These are phyloP conservation scores for Palaemon carinicauda DNA, from an alignment of 1,140 invertebrate species.

Conservation along the genomic window DNA sequence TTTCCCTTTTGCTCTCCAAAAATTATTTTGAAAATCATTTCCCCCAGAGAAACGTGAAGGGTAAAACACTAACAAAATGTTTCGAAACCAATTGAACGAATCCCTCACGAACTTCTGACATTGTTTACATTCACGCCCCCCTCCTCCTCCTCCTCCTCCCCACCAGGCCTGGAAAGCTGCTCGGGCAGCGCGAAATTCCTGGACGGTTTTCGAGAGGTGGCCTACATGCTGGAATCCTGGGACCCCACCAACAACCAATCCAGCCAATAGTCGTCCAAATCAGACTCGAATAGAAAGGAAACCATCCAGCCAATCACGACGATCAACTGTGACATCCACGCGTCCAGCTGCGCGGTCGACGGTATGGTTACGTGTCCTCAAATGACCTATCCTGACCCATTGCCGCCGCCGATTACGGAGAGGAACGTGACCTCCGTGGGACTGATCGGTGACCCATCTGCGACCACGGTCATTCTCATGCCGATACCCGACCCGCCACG, in stretches of 20 bases:
- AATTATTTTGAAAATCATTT: too few species aligned
- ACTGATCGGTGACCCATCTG: background rate
- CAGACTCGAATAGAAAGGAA: background rate
- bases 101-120: too few species aligned
- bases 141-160: background rate
- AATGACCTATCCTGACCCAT: background rate
- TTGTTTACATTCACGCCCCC: too few species aligned
- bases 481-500: background rate
- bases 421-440: background rate
- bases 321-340: background rate
- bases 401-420: background rate
- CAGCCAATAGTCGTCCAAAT: background rate
- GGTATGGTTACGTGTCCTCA: background rate
- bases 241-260: background rate
- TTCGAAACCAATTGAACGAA: too few species aligned
- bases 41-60: too few species aligned
- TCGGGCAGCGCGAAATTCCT: background rate
- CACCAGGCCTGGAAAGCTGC: background rate
- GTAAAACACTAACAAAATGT: too few species aligned
- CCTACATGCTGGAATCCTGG: slow-evolving; percentile 2
- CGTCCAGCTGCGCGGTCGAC: background rate
- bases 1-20: too few species aligned
- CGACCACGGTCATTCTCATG: background rate
- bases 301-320: background rate
- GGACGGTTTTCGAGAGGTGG: background rate